phyloP scores from a whole-genome alignment of 2,797 vertebrate species.

The Lateolabrax maculatus region DNA sequence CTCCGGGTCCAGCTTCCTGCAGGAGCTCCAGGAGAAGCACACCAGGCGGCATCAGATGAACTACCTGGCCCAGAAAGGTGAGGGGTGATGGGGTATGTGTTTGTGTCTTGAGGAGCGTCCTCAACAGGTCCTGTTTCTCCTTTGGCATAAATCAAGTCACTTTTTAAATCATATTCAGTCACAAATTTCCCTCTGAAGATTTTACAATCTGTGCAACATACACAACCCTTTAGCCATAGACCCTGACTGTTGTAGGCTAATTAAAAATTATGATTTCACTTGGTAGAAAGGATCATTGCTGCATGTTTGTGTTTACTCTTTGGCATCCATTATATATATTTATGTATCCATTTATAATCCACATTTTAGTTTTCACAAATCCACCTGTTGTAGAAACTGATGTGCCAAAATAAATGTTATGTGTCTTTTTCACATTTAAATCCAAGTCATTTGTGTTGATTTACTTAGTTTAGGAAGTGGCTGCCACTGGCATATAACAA shows the following conservation, averaged over 20 bases:
- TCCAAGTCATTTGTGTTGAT: too few relatives aligned
- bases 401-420: neutral
- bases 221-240: too few relatives aligned
- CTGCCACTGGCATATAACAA: neutral
- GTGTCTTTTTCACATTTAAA: neutral
- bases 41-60: slow-evolving; percentile 88
- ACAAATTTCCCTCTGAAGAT: neutral
- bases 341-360: neutral
- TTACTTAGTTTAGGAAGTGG: too few relatives aligned
- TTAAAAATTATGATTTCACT: too few relatives aligned
- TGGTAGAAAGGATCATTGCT: too few relatives aligned
- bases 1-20: slow-evolving; percentile 88
- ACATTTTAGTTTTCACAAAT: neutral
- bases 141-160: neutral
- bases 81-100: neutral
- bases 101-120: neutral
- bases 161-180: neutral
- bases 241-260: too few relatives aligned
- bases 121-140: neutral
- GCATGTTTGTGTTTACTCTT: neutral
- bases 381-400: neutral
- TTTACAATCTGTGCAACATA: neutral
- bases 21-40: slow-evolving; percentile 90
- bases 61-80: slow-evolving; percentile 93
- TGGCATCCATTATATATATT: neutral